These are phyloP conservation scores for Julus scandinavius DNA, from an alignment of 2,888 invertebrate species.

Conservation along the genomic window DNA sequence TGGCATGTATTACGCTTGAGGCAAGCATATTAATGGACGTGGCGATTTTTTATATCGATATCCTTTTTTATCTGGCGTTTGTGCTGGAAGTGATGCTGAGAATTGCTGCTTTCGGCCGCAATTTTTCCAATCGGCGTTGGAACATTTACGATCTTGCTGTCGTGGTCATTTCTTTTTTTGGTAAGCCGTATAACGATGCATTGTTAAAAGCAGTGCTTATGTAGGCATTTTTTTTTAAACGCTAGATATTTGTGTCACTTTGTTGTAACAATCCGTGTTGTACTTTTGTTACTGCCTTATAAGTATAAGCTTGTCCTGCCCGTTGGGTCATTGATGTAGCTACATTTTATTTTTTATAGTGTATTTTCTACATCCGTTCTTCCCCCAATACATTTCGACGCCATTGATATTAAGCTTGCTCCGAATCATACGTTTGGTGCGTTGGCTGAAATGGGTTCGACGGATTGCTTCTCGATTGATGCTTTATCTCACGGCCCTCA, in stretches of 20 bases:
- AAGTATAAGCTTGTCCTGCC: background rate
- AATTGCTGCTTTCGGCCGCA: conserved; percentile 24
- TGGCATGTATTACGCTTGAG: background rate
- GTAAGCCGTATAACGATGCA: background rate
- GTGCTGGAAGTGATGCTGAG: conserved; percentile 42
- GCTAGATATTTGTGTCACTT: no score
- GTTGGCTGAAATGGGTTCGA: conserved; percentile 35
- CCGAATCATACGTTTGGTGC: conserved; percentile 8
- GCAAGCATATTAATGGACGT: background rate
- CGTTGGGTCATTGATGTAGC: background rate
- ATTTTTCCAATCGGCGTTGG: conserved; percentile 30
- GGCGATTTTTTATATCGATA: background rate
- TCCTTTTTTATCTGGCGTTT: conserved; percentile 42
- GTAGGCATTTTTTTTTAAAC: no score
- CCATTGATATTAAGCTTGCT: background rate
- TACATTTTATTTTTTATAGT: background rate
- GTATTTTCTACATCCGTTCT: background rate
- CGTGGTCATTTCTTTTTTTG: background rate
- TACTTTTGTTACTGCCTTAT: no score
- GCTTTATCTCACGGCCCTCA: background rate
- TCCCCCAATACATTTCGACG: background rate
- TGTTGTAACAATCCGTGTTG: no score
- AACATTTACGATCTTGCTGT: conserved; percentile 50
- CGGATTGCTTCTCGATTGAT: background rate
- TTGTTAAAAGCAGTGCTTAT: background rate